phyloP scores from a whole-genome alignment of 1,140 invertebrate genomes.

The Drosophila tani region DNA sequence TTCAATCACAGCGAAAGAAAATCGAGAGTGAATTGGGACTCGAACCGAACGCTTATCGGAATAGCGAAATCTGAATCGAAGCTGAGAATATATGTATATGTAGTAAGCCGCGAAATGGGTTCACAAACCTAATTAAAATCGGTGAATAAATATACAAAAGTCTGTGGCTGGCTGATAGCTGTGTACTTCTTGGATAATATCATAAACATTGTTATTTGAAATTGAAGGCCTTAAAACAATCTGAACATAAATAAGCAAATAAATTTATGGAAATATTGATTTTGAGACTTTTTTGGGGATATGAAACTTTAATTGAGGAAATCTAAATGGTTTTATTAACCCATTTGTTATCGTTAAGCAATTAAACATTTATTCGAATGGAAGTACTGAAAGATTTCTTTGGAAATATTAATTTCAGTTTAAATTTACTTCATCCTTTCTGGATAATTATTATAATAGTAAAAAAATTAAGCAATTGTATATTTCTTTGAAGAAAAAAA shows the following conservation, averaged over 20 bases:
- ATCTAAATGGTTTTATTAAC: too few relatives aligned
- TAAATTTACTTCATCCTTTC: too few relatives aligned
- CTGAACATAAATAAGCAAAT: not conserved
- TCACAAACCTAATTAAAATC: slow-evolving; percentile 29
- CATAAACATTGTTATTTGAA: not conserved
- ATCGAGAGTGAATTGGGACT: slow-evolving; percentile 24
- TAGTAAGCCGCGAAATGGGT: slow-evolving; percentile 23
- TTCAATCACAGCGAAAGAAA: slow-evolving; percentile 44
- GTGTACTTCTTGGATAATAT: not conserved
- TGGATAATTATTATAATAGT: too few relatives aligned
- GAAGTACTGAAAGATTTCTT: not conserved
- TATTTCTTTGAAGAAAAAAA: not conserved
- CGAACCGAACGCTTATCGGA: slow-evolving; percentile 17
- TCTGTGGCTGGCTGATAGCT: not conserved
- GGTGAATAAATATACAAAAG: slow-evolving; percentile 1
- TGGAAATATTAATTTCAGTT: too few relatives aligned
- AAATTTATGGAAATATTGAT: not conserved
- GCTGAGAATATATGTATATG: not conserved
- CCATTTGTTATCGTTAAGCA: not conserved
- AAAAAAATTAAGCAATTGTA: not conserved
- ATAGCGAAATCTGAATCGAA: slow-evolving; percentile 18
- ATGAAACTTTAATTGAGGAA: too few relatives aligned
- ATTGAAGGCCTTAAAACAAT: too few relatives aligned
- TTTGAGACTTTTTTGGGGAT: too few relatives aligned
- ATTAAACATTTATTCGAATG: not conserved